phyloP scores from a whole-genome alignment of 1,140 invertebrate genomes.

The Centruroides sculpturatus region DNA sequence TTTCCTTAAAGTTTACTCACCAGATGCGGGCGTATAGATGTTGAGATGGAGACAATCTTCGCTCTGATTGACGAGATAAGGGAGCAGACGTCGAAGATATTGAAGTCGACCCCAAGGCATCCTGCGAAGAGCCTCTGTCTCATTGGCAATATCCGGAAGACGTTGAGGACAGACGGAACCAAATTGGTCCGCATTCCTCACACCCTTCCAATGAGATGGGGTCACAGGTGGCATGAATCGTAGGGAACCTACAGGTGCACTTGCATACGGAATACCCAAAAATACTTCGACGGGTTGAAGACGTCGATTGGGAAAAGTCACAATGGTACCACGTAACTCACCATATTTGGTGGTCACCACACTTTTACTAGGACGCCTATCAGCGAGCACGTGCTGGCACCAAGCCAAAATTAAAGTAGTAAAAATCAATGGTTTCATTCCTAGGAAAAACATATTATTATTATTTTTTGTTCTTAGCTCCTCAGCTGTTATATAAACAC shows the following conservation, averaged over 20 bases:
- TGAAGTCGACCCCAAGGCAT: conserved; percentile 74
- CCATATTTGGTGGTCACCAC: conserved; percentile 45
- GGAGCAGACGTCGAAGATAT: conserved; percentile 67
- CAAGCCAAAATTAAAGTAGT: no score
- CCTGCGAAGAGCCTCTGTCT: conserved; percentile 41
- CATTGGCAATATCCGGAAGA: conserved; percentile 49
- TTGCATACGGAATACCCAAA: conserved; percentile 52
- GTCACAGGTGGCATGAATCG: conserved; percentile 90
- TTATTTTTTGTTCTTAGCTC: no score
- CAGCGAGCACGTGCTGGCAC: no score
- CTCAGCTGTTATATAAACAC: no score
- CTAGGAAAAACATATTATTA: no score
- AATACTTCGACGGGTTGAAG: conserved; percentile 28
- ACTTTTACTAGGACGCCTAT: conserved; percentile 16
- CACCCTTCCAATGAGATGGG: conserved; percentile 55
- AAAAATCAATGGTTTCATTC: no score
- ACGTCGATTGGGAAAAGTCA: conserved; percentile 10
- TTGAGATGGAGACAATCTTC: conserved; percentile 96
- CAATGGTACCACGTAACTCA: conserved; percentile 30
- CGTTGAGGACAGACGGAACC: conserved; percentile 28
- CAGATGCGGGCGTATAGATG: conserved; percentile 66
- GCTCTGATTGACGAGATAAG: conserved; percentile 73
- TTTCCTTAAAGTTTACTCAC: conserved; percentile 3
- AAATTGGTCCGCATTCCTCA: conserved; percentile 39
- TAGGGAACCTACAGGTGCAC: conserved; percentile 70